Evolutionary conservation across 2,888 invertebrate genomes (phyloP).

Genomic region (Hoplodrina ambigua): DNA sequence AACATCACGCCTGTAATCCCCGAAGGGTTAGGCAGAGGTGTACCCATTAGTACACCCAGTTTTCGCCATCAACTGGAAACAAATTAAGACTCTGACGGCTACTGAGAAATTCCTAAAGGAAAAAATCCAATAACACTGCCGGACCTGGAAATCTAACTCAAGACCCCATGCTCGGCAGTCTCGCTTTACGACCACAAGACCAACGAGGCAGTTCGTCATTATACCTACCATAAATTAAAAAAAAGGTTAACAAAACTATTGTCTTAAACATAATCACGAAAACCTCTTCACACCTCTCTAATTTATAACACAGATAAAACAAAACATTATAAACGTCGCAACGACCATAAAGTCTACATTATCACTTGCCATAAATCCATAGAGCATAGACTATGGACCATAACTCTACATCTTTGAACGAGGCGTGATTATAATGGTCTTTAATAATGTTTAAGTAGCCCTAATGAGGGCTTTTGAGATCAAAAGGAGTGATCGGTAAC

Average conservation of each 20-base stretch:
- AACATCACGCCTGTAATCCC: too few relatives aligned
- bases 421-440: slow-evolving; percentile 81
- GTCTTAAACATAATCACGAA: slow-evolving; percentile 28
- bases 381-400: slow-evolving; percentile 32
- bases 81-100: too few relatives aligned
- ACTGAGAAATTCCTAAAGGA: too few relatives aligned
- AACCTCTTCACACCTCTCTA: slow-evolving; percentile 44
- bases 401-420: slow-evolving; percentile 54
- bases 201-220: too few relatives aligned
- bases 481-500: slow-evolving; percentile 66
- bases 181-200: too few relatives aligned
- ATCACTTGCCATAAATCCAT: slow-evolving; percentile 59
- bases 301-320: slow-evolving; percentile 50
- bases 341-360: slow-evolving; percentile 57
- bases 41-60: too few relatives aligned
- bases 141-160: too few relatives aligned
- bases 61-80: too few relatives aligned
- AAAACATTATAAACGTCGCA: slow-evolving; percentile 53
- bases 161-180: too few relatives aligned
- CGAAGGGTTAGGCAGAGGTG: too few relatives aligned
- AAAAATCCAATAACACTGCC: too few relatives aligned
- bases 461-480: slow-evolving; percentile 78
- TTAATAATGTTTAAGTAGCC: slow-evolving; percentile 83
- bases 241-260: slow-evolving; percentile 24
- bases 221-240: too few relatives aligned